A percentile compares a stretch with the other conserved stretches of the same genome.
These are phyloP conservation scores for Maniola hyperantus DNA, from an alignment of 2,888 invertebrate genomes.

Conservation along the genomic window DNA sequence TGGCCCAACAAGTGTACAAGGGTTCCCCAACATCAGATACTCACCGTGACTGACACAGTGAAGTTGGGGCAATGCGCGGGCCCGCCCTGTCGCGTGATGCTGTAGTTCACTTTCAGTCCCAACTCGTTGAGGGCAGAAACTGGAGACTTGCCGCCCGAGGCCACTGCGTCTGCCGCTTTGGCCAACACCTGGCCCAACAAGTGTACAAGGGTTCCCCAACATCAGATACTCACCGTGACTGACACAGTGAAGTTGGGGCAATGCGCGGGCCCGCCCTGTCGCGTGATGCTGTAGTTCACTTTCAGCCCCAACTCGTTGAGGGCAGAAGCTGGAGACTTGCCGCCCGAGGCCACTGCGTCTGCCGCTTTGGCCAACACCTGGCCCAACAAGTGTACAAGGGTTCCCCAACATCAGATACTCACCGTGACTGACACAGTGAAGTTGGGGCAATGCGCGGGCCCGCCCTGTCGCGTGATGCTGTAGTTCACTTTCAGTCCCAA, in stretches of 20 bases:
- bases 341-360: too few relatives aligned
- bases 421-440: slow-evolving; percentile 83
- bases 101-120: not conserved
- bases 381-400: not conserved
- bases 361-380: not conserved
- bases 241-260: not conserved
- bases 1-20: not conserved
- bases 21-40: not conserved
- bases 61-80: not conserved
- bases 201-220: not conserved
- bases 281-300: not conserved
- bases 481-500: slow-evolving; percentile 90
- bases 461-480: slow-evolving; percentile 87
- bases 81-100: not conserved
- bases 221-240: not conserved
- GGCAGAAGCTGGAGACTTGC: not conserved
- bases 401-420: not conserved
- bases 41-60: not conserved
- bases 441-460: slow-evolving; percentile 94
- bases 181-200: slow-evolving; percentile 49
- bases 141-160: too few relatives aligned
- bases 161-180: too few relatives aligned
- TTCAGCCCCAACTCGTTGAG: not conserved
- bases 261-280: not conserved
- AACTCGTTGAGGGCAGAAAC: not conserved